Evolutionary conservation across 2,888 invertebrate species (phyloP).

Genomic region (Cybosia mesomella): DNA sequence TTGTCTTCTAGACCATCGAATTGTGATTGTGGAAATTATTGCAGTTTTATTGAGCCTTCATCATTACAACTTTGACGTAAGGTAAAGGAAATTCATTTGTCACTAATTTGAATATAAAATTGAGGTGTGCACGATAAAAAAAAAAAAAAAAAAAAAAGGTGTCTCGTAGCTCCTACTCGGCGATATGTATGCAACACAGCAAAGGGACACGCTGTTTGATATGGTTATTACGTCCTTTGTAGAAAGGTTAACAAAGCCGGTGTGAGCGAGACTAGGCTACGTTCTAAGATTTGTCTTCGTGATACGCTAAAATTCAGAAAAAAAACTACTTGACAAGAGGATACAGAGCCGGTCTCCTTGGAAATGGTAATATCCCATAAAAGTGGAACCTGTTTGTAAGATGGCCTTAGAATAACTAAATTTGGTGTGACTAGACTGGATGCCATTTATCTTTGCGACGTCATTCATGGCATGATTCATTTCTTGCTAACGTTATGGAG

Average conservation of each 20-base stretch:
- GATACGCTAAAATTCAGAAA: slow-evolving; percentile 81
- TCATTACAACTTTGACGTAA: slow-evolving; percentile 58
- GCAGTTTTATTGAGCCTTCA: not conserved
- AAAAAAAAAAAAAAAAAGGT: no score
- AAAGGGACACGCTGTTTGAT: slow-evolving; percentile 85
- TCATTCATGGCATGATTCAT: slow-evolving; percentile 70
- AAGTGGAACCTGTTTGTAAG: slow-evolving; percentile 73
- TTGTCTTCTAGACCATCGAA: no score
- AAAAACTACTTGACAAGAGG: slow-evolving; percentile 63
- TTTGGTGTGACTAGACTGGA: slow-evolving; percentile 74
- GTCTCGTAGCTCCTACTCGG: slow-evolving; percentile 59
- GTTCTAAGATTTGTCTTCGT: slow-evolving; percentile 80
- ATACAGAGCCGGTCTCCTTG: slow-evolving; percentile 72
- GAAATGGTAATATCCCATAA: slow-evolving; percentile 76
- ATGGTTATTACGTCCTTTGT: slow-evolving; percentile 87
- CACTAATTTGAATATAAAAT: slow-evolving; percentile 79
- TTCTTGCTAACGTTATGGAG: slow-evolving; percentile 42
- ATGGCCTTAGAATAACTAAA: slow-evolving; percentile 67
- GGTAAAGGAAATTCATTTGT: slow-evolving; percentile 84
- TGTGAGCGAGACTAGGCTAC: slow-evolving; percentile 68
- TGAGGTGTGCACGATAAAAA: no score
- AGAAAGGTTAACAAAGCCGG: slow-evolving; percentile 78
- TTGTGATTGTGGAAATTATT: slow-evolving; percentile 65
- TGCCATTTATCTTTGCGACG: slow-evolving; percentile 70
- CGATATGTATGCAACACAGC: slow-evolving; percentile 84